A percentile compares a stretch with the other conserved stretches of the same genome.
Conservation (phyloP, 2,888 invertebrate genomes). For the Heliconius aoede region DNA sequence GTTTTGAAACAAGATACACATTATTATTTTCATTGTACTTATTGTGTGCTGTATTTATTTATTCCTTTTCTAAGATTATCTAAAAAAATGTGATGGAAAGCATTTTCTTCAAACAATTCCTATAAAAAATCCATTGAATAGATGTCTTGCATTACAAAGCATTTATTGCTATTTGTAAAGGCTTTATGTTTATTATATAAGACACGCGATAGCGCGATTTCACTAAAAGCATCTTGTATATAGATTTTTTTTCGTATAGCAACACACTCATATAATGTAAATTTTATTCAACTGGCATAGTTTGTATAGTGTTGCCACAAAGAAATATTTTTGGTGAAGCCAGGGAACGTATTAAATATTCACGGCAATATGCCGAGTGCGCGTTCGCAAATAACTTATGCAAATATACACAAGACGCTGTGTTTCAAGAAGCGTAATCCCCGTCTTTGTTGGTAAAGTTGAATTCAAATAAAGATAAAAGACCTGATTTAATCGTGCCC, state of each 20-base stretch:
- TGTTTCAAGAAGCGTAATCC: slow-evolving; percentile 60
- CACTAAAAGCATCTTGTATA: slow-evolving; percentile 70
- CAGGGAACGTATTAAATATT: slow-evolving; percentile 64
- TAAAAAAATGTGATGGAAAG: not conserved
- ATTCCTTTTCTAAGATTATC: not conserved
- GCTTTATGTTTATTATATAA: slow-evolving; percentile 60
- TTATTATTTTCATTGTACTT: no score
- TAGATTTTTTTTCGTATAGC: slow-evolving; percentile 55
- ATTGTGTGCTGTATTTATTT: not conserved
- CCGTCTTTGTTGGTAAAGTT: slow-evolving; percentile 51
- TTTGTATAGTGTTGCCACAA: slow-evolving; percentile 66
- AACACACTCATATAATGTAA: slow-evolving; percentile 59
- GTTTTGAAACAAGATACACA: no score
- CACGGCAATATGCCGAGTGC: slow-evolving; percentile 64
- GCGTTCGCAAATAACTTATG: slow-evolving; percentile 68
- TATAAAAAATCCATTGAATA: slow-evolving; percentile 30
- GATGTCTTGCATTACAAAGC: slow-evolving; percentile 55
- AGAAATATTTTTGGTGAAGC: slow-evolving; percentile 65
- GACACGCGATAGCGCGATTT: slow-evolving; percentile 76
- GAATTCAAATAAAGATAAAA: slow-evolving; percentile 42
- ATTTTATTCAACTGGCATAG: slow-evolving; percentile 67
- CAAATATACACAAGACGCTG: slow-evolving; percentile 63
- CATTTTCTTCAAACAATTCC: not conserved
- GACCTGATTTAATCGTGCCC: slow-evolving; percentile 23
- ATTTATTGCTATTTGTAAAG: slow-evolving; percentile 60